A percentile compares a stretch with the other conserved stretches of the same genome.
phyloP scores from a whole-genome alignment of 1,140 invertebrate species.

The Gryon sp. region DNA sequence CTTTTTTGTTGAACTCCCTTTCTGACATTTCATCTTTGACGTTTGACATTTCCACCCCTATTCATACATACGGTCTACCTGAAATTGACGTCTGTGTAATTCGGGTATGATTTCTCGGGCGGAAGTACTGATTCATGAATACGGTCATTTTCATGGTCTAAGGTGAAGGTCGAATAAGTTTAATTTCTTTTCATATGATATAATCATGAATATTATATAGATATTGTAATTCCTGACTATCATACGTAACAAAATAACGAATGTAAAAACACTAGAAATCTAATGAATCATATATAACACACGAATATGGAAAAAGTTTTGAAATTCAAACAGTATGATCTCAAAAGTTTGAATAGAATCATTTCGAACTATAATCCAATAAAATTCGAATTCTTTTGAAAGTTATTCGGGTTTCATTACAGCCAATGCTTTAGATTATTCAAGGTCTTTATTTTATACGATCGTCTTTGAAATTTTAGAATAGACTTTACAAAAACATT shows the following conservation, averaged over 20 bases:
- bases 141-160: slow-evolving; percentile 20
- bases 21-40: slow-evolving; percentile 27
- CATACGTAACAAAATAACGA: no score
- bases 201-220: no score
- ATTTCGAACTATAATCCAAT: slow-evolving; percentile 34
- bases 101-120: slow-evolving; percentile 7
- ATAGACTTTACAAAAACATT: slow-evolving; percentile 12
- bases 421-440: not conserved
- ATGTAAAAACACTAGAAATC: not conserved
- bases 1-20: not conserved
- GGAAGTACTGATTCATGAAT: slow-evolving; percentile 30
- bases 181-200: no score
- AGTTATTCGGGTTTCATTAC: slow-evolving; percentile 31
- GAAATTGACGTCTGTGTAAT: slow-evolving; percentile 51
- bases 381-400: slow-evolving; percentile 34
- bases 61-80: slow-evolving; percentile 21
- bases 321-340: slow-evolving; percentile 12
- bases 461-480: slow-evolving; percentile 3
- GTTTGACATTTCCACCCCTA: slow-evolving; percentile 41
- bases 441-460: slow-evolving; percentile 12
- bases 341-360: slow-evolving; percentile 11
- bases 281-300: slow-evolving; percentile 27
- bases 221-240: no score
- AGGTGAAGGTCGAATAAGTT: not conserved
- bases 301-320: slow-evolving; percentile 1